These are phyloP conservation scores for Apostichopus japonicus DNA, from an alignment of 35 echinoderm and acorn worm species.

Conservation along the genomic window DNA sequence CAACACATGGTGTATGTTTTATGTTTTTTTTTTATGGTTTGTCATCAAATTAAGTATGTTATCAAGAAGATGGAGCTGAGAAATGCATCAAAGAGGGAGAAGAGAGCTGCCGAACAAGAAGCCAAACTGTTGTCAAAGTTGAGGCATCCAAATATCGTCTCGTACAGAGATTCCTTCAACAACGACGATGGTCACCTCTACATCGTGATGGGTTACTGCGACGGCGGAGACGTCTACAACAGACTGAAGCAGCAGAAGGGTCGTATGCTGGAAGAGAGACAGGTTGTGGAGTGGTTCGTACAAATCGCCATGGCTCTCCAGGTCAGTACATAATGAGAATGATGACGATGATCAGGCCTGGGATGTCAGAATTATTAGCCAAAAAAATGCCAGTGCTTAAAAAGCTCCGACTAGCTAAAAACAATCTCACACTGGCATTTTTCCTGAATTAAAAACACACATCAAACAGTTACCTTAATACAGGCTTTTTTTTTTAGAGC, in stretches of 20 bases:
- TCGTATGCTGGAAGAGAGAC: conserved; percentile 79
- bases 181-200: conserved; percentile 92
- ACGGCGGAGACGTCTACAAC: conserved; percentile 92
- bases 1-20: too few species aligned
- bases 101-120: conserved; percentile 93
- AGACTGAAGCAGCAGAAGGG: conserved; percentile 90
- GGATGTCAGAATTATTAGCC: too few species aligned
- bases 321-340: conserved; percentile 54
- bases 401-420: too few species aligned
- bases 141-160: conserved; percentile 97
- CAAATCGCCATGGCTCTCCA: conserved; percentile 99
- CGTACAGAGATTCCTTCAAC: conserved; percentile 96
- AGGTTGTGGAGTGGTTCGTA: conserved; percentile 99
- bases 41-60: conserved; percentile 75
- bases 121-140: conserved; percentile 96
- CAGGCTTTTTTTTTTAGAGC: too few species aligned
- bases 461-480: too few species aligned
- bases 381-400: too few species aligned
- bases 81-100: conserved; percentile 90
- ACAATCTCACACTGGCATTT: too few species aligned
- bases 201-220: conserved; percentile 98
- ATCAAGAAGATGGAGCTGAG: conserved; percentile 94
- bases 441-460: too few species aligned
- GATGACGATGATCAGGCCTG: too few species aligned
- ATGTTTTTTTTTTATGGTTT: not conserved